Percentiles rank a stretch among this genome's conserved stretches.
Evolutionary conservation across 2,888 invertebrate species (phyloP).

Genomic region (Apamea anceps): DNA sequence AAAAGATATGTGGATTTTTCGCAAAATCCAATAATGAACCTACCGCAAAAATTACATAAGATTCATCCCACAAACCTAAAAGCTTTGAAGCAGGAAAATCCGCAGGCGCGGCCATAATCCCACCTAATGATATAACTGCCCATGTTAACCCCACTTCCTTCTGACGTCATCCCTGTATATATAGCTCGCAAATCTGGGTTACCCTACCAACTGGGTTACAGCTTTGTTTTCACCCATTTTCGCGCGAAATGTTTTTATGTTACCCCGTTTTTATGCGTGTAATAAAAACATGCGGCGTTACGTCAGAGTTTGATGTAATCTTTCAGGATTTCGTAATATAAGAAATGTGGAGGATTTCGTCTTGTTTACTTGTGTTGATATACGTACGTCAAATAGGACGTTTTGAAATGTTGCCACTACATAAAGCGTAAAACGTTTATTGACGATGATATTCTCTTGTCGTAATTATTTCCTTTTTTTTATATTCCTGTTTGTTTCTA

Average conservation of each 20-base stretch:
- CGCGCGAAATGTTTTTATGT: conserved; percentile 63
- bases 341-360: not conserved
- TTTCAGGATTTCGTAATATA: conserved; percentile 37
- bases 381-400: no score
- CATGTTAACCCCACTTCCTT: conserved; percentile 35
- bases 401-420: no score
- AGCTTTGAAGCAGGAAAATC: conserved; percentile 2
- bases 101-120: not conserved
- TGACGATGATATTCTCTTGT: no score
- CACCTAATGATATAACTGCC: conserved; percentile 37
- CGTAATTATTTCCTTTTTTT: no score
- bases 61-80: not conserved
- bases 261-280: conserved; percentile 55
- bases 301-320: conserved; percentile 33
- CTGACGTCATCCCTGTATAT: conserved; percentile 66
- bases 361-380: conserved; percentile 15
- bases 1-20: not conserved
- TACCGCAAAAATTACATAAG: not conserved
- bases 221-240: conserved; percentile 72
- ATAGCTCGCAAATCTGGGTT: conserved; percentile 57
- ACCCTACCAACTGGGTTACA: conserved; percentile 67
- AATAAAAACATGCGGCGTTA: conserved; percentile 53
- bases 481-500: no score
- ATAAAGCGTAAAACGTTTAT: no score
- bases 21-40: not conserved